These are phyloP conservation scores for Ptychochromis oligacanthus DNA, from an alignment of 2,113 vertebrate species.

Conservation along the genomic window DNA sequence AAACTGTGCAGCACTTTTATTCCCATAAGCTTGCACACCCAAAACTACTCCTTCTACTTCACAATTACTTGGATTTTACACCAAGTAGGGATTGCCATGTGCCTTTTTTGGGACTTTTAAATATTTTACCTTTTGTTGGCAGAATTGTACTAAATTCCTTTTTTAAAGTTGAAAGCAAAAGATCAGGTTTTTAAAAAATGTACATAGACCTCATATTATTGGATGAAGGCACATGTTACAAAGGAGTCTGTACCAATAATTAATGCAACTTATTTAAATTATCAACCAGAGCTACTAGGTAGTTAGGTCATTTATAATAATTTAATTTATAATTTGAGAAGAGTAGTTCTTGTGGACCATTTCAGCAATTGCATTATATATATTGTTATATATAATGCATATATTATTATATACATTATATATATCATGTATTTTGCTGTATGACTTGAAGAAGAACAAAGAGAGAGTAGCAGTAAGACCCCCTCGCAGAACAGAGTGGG, in stretches of 20 bases:
- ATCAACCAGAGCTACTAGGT: no score
- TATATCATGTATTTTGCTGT: no score
- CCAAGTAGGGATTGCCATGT: not conserved
- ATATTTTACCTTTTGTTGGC: not conserved
- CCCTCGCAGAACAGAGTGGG: no score
- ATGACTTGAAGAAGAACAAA: no score
- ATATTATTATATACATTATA: no score
- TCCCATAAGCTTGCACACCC: not conserved
- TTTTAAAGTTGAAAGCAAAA: rapidly evolving
- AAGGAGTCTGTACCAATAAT: not conserved
- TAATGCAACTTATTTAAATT: not conserved
- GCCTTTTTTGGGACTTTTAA: not conserved
- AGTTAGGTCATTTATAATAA: no score
- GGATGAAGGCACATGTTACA: not conserved
- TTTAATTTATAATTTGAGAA: no score
- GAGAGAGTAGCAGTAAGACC: no score
- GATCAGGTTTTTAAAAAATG: no score
- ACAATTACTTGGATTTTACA: not conserved
- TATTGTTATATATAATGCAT: no score
- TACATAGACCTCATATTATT: not conserved
- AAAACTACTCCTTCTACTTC: not conserved
- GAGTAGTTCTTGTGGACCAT: no score
- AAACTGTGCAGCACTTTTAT: not conserved
- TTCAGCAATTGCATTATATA: no score
- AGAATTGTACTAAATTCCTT: not conserved